phyloP scores from a whole-genome alignment of 2,797 vertebrate genomes.

The Vultur gryphus region DNA sequence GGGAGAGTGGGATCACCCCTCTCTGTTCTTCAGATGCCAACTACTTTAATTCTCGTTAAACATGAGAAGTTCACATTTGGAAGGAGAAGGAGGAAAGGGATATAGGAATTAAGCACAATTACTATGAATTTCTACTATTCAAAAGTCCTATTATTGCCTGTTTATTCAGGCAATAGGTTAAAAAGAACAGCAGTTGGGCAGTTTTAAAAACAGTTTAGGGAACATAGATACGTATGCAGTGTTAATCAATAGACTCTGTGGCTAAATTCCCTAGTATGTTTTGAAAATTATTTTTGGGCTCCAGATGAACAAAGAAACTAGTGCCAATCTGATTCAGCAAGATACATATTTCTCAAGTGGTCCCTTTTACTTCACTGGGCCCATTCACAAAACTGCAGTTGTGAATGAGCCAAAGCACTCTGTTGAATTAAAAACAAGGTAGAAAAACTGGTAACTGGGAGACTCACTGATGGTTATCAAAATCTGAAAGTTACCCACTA shows the following conservation, averaged over 20 bases:
- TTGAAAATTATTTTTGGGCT: conserved; percentile 19
- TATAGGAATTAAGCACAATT: not conserved
- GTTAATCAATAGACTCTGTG: not conserved
- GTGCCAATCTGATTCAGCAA: conserved; percentile 10
- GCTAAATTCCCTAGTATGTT: not conserved
- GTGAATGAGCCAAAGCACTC: not conserved
- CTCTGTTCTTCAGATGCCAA: not conserved
- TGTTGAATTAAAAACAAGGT: not conserved
- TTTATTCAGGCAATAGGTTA: not conserved
- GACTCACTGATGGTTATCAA: not conserved
- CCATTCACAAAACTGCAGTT: not conserved
- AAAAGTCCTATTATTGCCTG: not conserved
- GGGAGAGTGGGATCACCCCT: not conserved
- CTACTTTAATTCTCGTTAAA: not conserved
- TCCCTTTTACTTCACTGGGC: not conserved
- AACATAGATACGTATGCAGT: not conserved
- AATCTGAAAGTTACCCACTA: not conserved
- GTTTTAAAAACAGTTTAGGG: not conserved
- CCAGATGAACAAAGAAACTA: conserved; percentile 5
- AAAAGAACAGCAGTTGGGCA: not conserved
- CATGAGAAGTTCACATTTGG: not conserved
- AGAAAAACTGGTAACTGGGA: not conserved
- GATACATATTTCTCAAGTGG: not conserved
- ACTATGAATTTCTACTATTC: not conserved
- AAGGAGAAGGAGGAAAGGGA: not conserved